phyloP scores from a whole-genome alignment of 2,888 invertebrate species.

The Bembecia ichneumoniformis region DNA sequence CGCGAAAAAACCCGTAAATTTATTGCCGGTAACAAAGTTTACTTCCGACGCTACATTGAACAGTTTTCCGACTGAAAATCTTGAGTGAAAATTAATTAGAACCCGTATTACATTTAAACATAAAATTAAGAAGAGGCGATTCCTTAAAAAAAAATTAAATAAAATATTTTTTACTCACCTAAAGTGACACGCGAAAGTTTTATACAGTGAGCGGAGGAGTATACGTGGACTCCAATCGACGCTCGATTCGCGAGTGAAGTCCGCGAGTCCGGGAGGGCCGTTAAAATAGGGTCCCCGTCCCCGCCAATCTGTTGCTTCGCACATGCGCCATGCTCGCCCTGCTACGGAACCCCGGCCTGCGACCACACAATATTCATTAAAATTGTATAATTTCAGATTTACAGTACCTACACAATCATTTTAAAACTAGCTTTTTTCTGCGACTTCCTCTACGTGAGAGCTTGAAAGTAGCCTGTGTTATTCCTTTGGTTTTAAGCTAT shows the following conservation, averaged over 20 bases:
- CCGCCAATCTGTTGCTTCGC: slow-evolving; percentile 9
- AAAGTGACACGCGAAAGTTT: not conserved
- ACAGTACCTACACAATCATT: no score
- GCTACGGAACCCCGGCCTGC: not conserved
- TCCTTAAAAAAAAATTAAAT: no score
- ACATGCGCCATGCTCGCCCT: slow-evolving; percentile 1
- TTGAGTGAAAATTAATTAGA: no score
- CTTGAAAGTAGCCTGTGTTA: no score
- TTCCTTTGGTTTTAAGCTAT: no score
- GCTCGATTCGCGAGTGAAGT: not conserved
- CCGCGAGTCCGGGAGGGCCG: not conserved
- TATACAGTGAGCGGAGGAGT: not conserved
- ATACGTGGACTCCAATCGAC: not conserved
- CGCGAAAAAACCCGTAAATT: not conserved
- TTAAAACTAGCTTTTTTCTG: no score
- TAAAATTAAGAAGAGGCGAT: no score
- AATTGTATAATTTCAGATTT: not conserved
- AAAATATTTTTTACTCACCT: not conserved
- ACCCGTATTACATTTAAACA: no score
- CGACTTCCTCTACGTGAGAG: no score
- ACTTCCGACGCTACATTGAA: not conserved
- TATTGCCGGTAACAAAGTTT: not conserved
- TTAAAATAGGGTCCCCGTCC: not conserved
- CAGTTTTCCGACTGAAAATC: not conserved
- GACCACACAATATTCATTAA: not conserved